These are phyloP conservation scores for Phalacrocorax pelagicus DNA, from an alignment of 2,113 vertebrate species.

Conservation along the genomic window DNA sequence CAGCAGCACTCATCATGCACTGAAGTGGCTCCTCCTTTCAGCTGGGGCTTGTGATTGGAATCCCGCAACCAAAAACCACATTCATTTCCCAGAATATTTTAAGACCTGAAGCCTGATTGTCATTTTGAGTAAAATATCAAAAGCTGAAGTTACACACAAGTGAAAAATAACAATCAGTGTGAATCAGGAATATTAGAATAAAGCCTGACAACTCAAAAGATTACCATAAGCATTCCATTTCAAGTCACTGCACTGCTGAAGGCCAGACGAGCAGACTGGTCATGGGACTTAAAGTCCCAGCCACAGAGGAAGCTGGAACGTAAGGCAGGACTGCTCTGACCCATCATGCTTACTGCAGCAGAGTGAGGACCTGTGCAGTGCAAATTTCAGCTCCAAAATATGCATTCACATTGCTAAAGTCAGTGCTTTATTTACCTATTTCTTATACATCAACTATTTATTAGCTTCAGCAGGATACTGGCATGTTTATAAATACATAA, in stretches of 20 bases:
- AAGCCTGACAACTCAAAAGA: background rate
- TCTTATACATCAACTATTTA: background rate
- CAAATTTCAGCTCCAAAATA: rapidly evolving
- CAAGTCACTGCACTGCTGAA: background rate
- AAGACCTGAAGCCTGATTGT: background rate
- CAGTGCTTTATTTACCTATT: too few relatives aligned
- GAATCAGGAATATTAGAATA: background rate
- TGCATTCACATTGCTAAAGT: rapidly evolving
- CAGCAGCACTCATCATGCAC: background rate
- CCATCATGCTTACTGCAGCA: background rate
- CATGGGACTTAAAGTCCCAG: rapidly evolving
- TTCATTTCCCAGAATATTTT: background rate
- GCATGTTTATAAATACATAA: background rate
- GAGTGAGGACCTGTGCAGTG: background rate
- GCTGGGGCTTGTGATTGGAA: background rate
- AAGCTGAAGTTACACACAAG: background rate
- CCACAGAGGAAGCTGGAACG: rapidly evolving
- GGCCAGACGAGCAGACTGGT: background rate
- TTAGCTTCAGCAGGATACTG: background rate
- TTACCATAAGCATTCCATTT: background rate
- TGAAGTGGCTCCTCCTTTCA: background rate
- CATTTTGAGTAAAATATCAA: background rate
- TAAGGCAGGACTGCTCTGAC: background rate
- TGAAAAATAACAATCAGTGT: background rate
- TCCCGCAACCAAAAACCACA: rapidly evolving